phyloP scores from a whole-genome alignment of 23 tunicate species.

The Diplosoma virens region DNA sequence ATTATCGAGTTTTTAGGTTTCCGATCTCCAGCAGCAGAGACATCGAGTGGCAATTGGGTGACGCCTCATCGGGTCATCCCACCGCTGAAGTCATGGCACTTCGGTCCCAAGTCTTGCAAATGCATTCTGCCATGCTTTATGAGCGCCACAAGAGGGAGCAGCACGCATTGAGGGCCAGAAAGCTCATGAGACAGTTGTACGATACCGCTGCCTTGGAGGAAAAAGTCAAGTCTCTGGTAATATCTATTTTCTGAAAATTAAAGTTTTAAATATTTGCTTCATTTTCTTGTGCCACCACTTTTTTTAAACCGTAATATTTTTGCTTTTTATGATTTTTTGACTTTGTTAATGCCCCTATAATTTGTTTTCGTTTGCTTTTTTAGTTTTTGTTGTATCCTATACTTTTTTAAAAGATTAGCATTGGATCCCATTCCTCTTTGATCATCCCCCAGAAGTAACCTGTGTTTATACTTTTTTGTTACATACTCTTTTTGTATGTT shows the following conservation, averaged over 20 bases:
- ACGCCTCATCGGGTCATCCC: background rate
- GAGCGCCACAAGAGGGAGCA: conserved; percentile 76
- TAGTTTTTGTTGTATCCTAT: background rate
- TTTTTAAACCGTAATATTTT: no score
- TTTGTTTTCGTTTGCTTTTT: background rate
- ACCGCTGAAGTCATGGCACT: conserved; percentile 18
- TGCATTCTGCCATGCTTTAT: conserved; percentile 82
- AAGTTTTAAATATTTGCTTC: background rate
- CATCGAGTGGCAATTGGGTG: conserved; percentile 43
- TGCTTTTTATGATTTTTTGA: no score
- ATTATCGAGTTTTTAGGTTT: conserved; percentile 13
- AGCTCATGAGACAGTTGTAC: conserved; percentile 70
- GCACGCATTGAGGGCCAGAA: conserved; percentile 67
- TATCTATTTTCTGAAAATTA: background rate
- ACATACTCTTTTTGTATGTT: background rate
- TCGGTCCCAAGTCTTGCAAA: conserved; percentile 59
- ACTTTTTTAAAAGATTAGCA: no score
- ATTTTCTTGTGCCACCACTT: background rate
- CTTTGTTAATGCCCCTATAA: background rate
- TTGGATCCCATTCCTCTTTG: no score
- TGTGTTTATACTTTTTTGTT: background rate
- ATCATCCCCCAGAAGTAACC: no score
- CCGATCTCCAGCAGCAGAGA: conserved; percentile 37
- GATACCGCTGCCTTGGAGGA: conserved; percentile 74
- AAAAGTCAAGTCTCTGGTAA: conserved; percentile 36